Conservation (phyloP, 1,140 invertebrate genomes). For the Drosophila bipectinata region DNA sequence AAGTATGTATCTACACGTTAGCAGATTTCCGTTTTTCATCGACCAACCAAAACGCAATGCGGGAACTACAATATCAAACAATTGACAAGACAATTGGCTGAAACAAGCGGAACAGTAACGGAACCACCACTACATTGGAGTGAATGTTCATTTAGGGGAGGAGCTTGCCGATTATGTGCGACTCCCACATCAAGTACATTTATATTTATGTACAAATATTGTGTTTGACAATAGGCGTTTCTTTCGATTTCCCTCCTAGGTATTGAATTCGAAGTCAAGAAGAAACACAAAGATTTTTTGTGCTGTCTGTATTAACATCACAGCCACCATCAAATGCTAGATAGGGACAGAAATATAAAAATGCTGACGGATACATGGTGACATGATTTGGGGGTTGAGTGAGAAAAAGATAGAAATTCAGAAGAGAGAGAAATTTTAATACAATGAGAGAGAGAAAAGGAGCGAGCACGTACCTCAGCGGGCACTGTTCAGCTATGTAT, state of each 20-base stretch:
- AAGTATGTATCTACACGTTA: slow-evolving; percentile 8
- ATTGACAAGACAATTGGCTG: slow-evolving; percentile 75
- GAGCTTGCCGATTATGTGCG: slow-evolving; percentile 36
- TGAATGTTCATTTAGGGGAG: slow-evolving; percentile 45
- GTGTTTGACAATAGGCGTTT: slow-evolving; percentile 56
- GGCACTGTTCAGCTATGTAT: no score
- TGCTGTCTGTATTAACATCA: slow-evolving; percentile 15
- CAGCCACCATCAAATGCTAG: not conserved
- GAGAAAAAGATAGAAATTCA: slow-evolving; percentile 4
- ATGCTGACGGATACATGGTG: not conserved
- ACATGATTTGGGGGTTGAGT: not conserved
- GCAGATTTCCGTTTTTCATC: slow-evolving; percentile 7
- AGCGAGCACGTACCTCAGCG: slow-evolving; percentile 46
- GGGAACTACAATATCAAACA: slow-evolving; percentile 60
- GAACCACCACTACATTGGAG: slow-evolving; percentile 49
- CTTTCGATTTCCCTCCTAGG: slow-evolving; percentile 18
- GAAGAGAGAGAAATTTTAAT: slow-evolving; percentile 12
- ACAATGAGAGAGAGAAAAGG: slow-evolving; percentile 41
- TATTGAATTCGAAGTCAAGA: slow-evolving; percentile 56
- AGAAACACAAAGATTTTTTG: slow-evolving; percentile 52
- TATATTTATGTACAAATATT: slow-evolving; percentile 27
- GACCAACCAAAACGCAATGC: slow-evolving; percentile 63
- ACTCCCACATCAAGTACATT: not conserved
- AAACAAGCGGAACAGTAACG: slow-evolving; percentile 61
- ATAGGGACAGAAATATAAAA: slow-evolving; percentile 14